phyloP scores from a whole-genome alignment of 2,113 vertebrate species.

The Tenebrosternarchus preto region DNA sequence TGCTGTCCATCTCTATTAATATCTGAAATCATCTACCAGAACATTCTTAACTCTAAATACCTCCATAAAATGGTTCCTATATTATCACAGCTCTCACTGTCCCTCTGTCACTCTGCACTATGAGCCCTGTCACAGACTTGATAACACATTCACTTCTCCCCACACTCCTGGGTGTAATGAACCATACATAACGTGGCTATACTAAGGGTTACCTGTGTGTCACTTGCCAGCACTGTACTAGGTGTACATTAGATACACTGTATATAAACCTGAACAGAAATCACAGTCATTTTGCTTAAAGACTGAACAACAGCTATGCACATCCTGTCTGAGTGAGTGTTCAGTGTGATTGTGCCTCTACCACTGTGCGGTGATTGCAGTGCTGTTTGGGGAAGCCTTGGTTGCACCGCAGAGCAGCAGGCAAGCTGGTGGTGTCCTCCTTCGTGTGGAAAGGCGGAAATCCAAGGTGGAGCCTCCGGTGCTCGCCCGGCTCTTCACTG shows the following conservation, averaged over 20 bases:
- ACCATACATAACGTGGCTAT: slow-evolving; percentile 19
- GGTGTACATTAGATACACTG: background rate
- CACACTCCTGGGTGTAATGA: background rate
- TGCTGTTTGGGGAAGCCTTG: background rate
- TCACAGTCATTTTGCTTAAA: background rate
- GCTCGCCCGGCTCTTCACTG: background rate
- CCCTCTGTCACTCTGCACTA: slow-evolving; percentile 5
- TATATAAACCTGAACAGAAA: no score
- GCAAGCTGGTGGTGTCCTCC: background rate
- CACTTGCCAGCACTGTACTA: background rate
- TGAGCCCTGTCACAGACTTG: slow-evolving; percentile 11
- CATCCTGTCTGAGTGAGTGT: background rate
- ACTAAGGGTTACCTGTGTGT: background rate
- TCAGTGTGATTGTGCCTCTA: background rate
- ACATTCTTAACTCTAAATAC: slow-evolving; percentile 30
- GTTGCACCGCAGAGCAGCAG: background rate
- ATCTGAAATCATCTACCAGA: background rate
- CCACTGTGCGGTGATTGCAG: background rate
- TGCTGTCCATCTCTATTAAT: background rate
- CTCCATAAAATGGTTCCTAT: slow-evolving; percentile 9
- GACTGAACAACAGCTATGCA: no score
- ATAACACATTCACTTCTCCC: slow-evolving; percentile 24
- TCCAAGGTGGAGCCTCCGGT: background rate
- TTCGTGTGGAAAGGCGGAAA: background rate
- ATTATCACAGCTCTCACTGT: slow-evolving; percentile 35